Evolutionary conservation across 2,113 vertebrate genomes (phyloP).

Genomic region (Prunella fulvescens): DNA sequence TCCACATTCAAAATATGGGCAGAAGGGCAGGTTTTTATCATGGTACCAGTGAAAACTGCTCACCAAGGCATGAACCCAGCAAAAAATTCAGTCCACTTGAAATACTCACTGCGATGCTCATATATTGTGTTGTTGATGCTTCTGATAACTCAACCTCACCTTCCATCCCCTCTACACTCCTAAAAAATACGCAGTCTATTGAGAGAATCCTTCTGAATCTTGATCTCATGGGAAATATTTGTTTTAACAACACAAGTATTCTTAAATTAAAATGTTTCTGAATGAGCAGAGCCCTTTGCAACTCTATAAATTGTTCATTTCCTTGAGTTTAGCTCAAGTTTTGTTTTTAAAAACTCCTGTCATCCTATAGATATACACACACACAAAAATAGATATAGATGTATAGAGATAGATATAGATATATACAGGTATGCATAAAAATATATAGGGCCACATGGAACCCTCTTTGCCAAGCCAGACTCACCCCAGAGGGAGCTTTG

Average conservation of each 20-base stretch:
- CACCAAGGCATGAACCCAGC: background rate
- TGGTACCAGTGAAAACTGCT: background rate
- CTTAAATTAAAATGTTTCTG: background rate
- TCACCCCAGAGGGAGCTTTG: background rate
- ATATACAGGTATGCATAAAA: background rate
- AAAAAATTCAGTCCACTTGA: background rate
- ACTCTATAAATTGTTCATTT: background rate
- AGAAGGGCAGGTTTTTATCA: background rate
- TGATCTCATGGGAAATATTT: background rate
- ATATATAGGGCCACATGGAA: background rate
- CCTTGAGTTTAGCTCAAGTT: background rate
- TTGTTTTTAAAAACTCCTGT: background rate
- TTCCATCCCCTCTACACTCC: background rate
- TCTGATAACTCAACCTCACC: background rate
- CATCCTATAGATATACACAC: background rate
- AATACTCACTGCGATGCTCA: accelerated
- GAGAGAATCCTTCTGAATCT: background rate
- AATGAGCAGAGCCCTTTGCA: background rate
- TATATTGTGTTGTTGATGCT: background rate
- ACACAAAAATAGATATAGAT: background rate
- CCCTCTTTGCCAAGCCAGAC: background rate
- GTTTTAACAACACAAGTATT: background rate
- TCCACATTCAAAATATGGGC: background rate
- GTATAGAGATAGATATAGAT: background rate
- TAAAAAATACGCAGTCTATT: background rate